phyloP scores from a whole-genome alignment of 2,888 invertebrate genomes.

The Cremastobaeus sp. region DNA sequence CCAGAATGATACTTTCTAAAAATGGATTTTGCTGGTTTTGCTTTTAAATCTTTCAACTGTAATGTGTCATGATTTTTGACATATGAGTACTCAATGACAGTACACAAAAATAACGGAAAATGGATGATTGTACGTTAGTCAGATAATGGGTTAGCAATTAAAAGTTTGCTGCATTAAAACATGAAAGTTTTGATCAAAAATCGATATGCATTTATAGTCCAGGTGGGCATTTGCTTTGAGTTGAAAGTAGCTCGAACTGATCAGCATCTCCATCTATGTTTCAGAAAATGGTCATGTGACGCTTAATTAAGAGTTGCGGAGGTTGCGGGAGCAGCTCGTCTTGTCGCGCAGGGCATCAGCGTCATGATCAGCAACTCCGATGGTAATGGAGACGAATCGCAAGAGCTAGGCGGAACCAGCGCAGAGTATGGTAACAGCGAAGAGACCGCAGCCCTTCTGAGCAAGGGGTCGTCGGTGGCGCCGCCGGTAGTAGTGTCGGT shows the following conservation, averaged over 20 bases:
- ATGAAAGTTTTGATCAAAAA: too few species aligned
- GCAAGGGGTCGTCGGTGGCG: conserved; percentile 81
- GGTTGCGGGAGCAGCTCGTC: conserved; percentile 62
- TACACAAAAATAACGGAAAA: too few species aligned
- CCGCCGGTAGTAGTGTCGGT: conserved; percentile 76
- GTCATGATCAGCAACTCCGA: conserved; percentile 73
- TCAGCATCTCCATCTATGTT: conserved; percentile 60
- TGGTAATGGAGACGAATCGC: conserved; percentile 68
- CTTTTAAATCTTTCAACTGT: too few species aligned
- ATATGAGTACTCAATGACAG: too few species aligned
- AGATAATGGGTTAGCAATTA: too few species aligned
- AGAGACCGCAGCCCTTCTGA: conserved; percentile 89
- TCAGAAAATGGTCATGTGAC: conserved; percentile 71
- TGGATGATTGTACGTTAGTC: too few species aligned
- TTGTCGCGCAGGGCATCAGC: conserved; percentile 56
- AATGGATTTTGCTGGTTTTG: too few species aligned
- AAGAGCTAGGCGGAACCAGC: conserved; percentile 70
- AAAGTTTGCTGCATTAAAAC: too few species aligned
- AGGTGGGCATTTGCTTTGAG: too few species aligned
- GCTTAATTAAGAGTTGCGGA: conserved; percentile 60
- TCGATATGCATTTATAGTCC: too few species aligned
- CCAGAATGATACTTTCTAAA: too few species aligned
- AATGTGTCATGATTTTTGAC: too few species aligned
- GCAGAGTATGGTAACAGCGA: conserved; percentile 83
- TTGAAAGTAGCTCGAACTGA: conserved; percentile 29